Evolutionary conservation across 2,797 vertebrate species (phyloP).

Genomic region (Sandelia bainsii): DNA sequence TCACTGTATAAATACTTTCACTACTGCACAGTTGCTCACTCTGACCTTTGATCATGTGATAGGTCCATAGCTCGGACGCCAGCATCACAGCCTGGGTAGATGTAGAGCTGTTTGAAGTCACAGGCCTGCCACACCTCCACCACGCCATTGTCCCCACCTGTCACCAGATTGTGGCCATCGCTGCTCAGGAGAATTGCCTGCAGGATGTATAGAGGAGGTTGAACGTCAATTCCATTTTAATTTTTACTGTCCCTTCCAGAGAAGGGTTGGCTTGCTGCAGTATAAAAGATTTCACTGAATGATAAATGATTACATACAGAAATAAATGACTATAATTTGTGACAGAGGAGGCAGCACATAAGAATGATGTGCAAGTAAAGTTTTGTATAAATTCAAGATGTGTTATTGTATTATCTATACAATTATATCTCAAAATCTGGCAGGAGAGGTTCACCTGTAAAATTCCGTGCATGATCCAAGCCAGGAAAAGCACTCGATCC

Average conservation of each 20-base stretch:
- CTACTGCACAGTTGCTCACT: background rate
- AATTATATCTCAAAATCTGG: background rate
- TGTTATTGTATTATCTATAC: background rate
- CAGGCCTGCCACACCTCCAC: conserved; percentile 99
- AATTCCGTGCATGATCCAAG: background rate
- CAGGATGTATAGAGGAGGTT: conserved; percentile 5
- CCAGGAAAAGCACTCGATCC: background rate
- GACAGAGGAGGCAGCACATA: background rate
- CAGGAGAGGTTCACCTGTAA: background rate
- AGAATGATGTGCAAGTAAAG: background rate
- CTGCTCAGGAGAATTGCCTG: conserved; percentile 97
- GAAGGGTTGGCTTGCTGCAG: background rate
- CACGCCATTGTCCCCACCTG: conserved; percentile 95
- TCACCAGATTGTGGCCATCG: conserved; percentile 97
- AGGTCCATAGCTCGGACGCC: conserved; percentile 97
- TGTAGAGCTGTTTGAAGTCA: conserved; percentile 97
- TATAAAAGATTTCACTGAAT: background rate
- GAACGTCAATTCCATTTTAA: background rate
- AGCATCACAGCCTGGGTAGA: conserved; percentile 98
- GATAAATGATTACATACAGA: background rate
- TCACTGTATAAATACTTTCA: background rate
- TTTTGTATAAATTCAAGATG: background rate
- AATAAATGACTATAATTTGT: background rate
- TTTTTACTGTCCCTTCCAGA: background rate
- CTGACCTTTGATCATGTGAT: conserved; percentile 98